A percentile compares a stretch with the other conserved stretches of the same genome.
These are phyloP conservation scores for Acrocyrtus sp. DNA, from an alignment of 2,888 invertebrate species.

Conservation along the genomic window DNA sequence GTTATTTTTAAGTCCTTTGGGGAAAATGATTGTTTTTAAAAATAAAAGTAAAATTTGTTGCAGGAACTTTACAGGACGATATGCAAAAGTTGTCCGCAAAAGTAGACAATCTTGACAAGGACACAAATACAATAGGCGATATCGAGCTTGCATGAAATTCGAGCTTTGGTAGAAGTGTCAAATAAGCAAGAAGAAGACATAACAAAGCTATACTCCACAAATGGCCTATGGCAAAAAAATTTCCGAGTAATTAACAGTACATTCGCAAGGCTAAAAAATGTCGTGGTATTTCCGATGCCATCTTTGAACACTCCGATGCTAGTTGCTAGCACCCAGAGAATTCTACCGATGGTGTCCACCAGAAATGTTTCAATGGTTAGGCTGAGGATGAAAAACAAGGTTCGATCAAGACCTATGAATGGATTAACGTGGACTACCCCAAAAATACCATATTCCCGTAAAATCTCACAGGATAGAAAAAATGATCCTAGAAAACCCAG, in stretches of 20 bases:
- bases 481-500: too few species aligned
- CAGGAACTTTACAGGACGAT: slow-evolving; percentile 11
- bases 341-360: too few species aligned
- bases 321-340: not conserved
- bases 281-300: slow-evolving; percentile 1
- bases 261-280: slow-evolving; percentile 15
- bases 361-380: too few species aligned
- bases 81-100: not conserved
- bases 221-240: slow-evolving; percentile 32
- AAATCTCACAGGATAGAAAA: too few species aligned
- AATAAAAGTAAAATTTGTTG: too few species aligned
- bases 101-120: slow-evolving; percentile 1
- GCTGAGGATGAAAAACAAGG: too few species aligned
- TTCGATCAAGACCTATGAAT: too few species aligned
- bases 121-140: not conserved
- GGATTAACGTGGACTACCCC: too few species aligned
- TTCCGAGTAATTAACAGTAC: slow-evolving; percentile 21
- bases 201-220: slow-evolving; percentile 13
- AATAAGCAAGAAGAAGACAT: slow-evolving; percentile 32
- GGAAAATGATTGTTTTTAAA: too few species aligned
- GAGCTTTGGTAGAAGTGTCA: slow-evolving; percentile 7
- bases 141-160: slow-evolving; percentile 16
- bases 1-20: too few species aligned
- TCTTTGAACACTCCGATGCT: not conserved
- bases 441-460: too few species aligned